These are phyloP conservation scores for Trypoxylus dichotomus DNA, from an alignment of 1,140 invertebrate genomes.

Conservation along the genomic window DNA sequence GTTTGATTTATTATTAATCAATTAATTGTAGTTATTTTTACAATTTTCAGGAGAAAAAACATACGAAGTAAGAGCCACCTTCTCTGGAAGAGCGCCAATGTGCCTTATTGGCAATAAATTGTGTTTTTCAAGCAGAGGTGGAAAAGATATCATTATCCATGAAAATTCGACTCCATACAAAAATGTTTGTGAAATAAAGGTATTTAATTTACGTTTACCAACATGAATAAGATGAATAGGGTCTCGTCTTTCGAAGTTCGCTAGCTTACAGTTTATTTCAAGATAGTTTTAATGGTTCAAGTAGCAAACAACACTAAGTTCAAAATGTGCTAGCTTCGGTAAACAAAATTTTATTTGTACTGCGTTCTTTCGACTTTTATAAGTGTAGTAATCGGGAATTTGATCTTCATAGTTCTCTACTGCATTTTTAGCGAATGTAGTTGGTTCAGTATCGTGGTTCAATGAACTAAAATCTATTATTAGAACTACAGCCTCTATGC, in stretches of 20 bases:
- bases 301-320: no score
- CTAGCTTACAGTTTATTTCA: neutral
- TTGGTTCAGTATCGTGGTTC: neutral
- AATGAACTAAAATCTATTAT: neutral
- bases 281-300: no score
- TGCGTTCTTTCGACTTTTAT: no score
- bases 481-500: neutral
- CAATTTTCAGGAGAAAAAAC: neutral
- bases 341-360: no score
- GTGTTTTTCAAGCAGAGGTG: conserved; percentile 48
- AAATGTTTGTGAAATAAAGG: conserved; percentile 47
- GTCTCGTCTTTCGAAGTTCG: no score
- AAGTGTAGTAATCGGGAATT: no score
- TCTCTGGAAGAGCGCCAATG: conserved; percentile 51
- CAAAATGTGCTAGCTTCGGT: no score
- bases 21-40: neutral
- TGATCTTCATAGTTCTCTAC: no score
- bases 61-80: neutral
- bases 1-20: neutral
- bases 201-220: neutral
- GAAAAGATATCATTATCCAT: conserved; percentile 50
- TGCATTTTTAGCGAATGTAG: neutral
- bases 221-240: neutral
- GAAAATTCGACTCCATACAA: conserved; percentile 48
- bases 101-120: conserved; percentile 47